Conservation (phyloP, 2,113 vertebrate species). For the Ceuthmochares aereus region DNA sequence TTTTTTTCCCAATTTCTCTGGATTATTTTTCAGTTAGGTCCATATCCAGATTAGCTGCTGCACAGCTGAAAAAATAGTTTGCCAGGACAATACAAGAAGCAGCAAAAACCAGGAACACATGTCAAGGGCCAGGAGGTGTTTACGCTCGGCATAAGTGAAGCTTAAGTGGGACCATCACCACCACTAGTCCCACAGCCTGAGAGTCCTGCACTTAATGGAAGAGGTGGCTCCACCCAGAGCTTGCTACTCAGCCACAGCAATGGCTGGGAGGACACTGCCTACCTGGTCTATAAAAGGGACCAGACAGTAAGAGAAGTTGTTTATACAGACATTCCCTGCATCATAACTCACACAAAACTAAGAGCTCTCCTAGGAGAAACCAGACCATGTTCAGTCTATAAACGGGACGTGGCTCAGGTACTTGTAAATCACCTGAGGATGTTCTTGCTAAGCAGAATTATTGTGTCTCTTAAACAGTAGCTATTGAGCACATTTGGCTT, state of each 20-base stretch:
- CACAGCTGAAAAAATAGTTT: slow-evolving; percentile 61
- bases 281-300: neutral
- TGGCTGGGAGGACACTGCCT: neutral
- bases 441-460: slow-evolving; percentile 32
- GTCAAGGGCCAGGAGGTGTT: neutral
- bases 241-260: neutral
- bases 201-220: accelerated
- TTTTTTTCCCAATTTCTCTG: neutral
- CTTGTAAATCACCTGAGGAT: slow-evolving; percentile 47
- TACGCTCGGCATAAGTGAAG: neutral
- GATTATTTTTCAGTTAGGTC: slow-evolving; percentile 31
- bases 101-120: slow-evolving; percentile 6
- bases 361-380: slow-evolving; percentile 26
- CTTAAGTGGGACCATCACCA: neutral
- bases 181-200: neutral
- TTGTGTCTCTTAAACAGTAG: slow-evolving; percentile 44
- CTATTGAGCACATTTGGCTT: slow-evolving; percentile 62
- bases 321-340: neutral
- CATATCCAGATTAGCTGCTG: slow-evolving; percentile 5
- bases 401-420: neutral
- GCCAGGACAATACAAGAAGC: slow-evolving; percentile 14
- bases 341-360: neutral
- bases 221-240: neutral
- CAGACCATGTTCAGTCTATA: neutral
- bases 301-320: neutral